These are phyloP conservation scores for Therioaphis trifolii DNA, from an alignment of 2,888 invertebrate species.

Conservation along the genomic window DNA sequence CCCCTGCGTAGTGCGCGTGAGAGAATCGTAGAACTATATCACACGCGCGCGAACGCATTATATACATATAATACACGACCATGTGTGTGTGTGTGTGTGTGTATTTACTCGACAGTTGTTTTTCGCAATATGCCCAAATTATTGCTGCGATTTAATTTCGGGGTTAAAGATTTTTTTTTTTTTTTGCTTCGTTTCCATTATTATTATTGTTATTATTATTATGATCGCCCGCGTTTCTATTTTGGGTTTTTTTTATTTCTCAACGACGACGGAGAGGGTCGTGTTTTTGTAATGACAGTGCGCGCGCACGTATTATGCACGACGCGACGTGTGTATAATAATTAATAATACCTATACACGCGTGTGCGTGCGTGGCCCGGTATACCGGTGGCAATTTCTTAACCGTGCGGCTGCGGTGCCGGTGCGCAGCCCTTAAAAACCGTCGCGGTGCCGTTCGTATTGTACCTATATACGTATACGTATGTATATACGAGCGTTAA, in stretches of 20 bases:
- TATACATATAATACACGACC: neutral
- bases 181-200: too few relatives aligned
- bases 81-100: too few relatives aligned
- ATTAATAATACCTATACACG: neutral
- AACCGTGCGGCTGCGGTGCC: conserved; percentile 30
- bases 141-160: conserved; percentile 32
- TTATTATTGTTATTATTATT: too few relatives aligned
- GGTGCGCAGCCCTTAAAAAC: conserved; percentile 44
- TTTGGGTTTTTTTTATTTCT: neutral
- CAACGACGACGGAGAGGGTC: conserved; percentile 3
- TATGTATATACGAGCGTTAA: neutral
- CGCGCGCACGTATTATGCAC: too few relatives aligned
- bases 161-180: conserved; percentile 29
- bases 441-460: neutral
- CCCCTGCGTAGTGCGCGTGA: neutral
- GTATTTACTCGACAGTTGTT: too few relatives aligned
- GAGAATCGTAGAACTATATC: neutral
- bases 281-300: too few relatives aligned
- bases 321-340: neutral
- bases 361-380: too few relatives aligned
- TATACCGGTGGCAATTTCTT: conserved; percentile 56
- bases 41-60: conserved; percentile 1
- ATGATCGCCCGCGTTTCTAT: neutral
- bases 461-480: too few relatives aligned
- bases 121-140: too few relatives aligned